phyloP scores from a whole-genome alignment of 2,797 vertebrate species.

The Esox masquinongy region DNA sequence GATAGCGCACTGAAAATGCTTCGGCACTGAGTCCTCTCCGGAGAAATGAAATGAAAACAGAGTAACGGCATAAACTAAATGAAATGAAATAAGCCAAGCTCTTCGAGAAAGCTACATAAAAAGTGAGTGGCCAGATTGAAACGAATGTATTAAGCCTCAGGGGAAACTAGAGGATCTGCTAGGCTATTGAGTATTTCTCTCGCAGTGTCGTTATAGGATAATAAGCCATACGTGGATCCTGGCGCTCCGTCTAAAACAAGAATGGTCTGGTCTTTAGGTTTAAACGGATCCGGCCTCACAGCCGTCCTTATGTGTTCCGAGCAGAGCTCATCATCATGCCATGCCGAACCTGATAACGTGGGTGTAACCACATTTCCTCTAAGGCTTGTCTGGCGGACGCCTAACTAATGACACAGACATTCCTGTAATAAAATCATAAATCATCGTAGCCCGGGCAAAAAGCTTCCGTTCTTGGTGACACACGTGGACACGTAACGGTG shows the following conservation, averaged over 20 bases:
- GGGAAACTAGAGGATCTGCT: constrained; percentile 16
- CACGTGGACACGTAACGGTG: background rate
- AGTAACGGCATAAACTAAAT: constrained; percentile 15
- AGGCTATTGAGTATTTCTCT: constrained; percentile 30
- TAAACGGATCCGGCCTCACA: background rate
- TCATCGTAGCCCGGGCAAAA: background rate
- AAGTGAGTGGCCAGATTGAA: constrained; percentile 34
- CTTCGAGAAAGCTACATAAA: constrained; percentile 15
- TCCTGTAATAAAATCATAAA: background rate
- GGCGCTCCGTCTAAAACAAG: background rate
- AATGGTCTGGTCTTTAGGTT: background rate
- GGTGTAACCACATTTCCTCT: background rate
- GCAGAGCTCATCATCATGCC: background rate
- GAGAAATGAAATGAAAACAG: constrained; percentile 24
- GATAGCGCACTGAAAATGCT: constrained; percentile 19
- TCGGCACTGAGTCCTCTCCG: background rate
- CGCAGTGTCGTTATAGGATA: constrained; percentile 21
- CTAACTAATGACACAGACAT: background rate
- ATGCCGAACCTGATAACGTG: background rate
- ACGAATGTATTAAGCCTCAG: constrained; percentile 23
- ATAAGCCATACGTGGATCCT: background rate
- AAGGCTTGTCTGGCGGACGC: background rate
- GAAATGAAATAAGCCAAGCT: constrained; percentile 4
- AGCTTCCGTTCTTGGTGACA: background rate
- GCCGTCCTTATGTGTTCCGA: background rate